phyloP scores from a whole-genome alignment of 2,113 vertebrate genomes.

The Herpailurus yagouaroundi region DNA sequence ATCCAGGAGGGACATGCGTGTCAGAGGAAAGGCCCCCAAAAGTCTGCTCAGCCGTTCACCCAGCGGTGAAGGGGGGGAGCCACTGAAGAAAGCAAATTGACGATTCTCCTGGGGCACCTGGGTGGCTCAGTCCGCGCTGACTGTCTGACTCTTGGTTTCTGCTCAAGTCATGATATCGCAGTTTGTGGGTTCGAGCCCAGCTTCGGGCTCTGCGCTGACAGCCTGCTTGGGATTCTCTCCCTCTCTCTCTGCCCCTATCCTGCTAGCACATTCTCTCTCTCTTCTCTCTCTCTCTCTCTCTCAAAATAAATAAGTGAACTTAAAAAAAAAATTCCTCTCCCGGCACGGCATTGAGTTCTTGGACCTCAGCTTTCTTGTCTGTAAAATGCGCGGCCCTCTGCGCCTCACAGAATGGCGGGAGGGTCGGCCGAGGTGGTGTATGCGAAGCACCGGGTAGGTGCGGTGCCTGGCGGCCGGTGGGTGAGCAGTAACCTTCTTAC shows the following conservation, averaged over 20 bases:
- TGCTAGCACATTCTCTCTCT: no score
- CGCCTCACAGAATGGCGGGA: neutral
- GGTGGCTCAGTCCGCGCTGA: no score
- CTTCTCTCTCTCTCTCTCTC: no score
- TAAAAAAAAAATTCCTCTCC: neutral
- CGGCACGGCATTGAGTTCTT: accelerated
- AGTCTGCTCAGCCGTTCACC: neutral
- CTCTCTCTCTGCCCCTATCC: no score
- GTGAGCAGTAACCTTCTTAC: neutral
- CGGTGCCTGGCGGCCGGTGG: neutral
- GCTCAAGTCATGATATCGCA: no score
- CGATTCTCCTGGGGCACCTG: neutral
- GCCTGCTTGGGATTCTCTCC: no score
- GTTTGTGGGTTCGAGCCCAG: no score
- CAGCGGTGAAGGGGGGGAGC: neutral
- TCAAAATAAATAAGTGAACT: no score
- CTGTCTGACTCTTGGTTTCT: no score
- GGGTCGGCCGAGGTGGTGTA: neutral
- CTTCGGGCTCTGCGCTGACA: no score
- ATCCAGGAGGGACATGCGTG: neutral
- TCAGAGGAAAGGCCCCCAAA: neutral
- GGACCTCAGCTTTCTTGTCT: neutral
- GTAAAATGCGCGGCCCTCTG: neutral
- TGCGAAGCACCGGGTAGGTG: accelerated
- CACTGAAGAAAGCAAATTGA: accelerated